These are phyloP conservation scores for Eulimnadia texana DNA, from an alignment of 1,140 invertebrate species.

Conservation along the genomic window DNA sequence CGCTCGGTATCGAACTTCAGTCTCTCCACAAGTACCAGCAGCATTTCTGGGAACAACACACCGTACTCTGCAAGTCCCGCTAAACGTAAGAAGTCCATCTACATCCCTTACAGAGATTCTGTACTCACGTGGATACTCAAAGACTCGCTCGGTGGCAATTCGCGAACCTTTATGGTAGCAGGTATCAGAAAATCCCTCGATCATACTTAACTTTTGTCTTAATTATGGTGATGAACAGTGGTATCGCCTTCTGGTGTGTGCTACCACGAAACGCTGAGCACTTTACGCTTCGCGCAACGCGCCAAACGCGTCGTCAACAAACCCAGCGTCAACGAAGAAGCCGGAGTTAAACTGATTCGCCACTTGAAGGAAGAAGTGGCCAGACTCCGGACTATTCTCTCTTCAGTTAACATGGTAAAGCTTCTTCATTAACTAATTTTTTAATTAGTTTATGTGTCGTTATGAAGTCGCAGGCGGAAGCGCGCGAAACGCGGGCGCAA, in stretches of 20 bases:
- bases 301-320: slow-evolving; percentile 51
- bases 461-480: too few relatives aligned
- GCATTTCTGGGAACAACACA: background rate
- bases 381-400: slow-evolving; percentile 33
- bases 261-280: slow-evolving; percentile 54
- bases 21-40: slow-evolving; percentile 7
- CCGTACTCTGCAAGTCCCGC: slow-evolving; percentile 14
- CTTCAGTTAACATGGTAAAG: slow-evolving; percentile 28
- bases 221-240: background rate
- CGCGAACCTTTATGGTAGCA: slow-evolving; percentile 83
- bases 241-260: slow-evolving; percentile 44
- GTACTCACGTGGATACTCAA: slow-evolving; percentile 80
- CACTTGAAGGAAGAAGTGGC: slow-evolving; percentile 42
- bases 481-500: too few relatives aligned
- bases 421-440: slow-evolving; percentile 8
- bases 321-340: slow-evolving; percentile 48
- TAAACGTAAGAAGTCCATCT: slow-evolving; percentile 26
- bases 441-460: too few relatives aligned
- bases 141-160: slow-evolving; percentile 83
- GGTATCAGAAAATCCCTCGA: slow-evolving; percentile 32
- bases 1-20: background rate
- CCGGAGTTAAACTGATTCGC: slow-evolving; percentile 37
- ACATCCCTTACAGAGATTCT: slow-evolving; percentile 81
- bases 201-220: background rate
- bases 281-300: slow-evolving; percentile 49